Evolutionary conservation across 2,113 vertebrate genomes (phyloP).

Genomic region (Myrmecophaga tridactyla): DNA sequence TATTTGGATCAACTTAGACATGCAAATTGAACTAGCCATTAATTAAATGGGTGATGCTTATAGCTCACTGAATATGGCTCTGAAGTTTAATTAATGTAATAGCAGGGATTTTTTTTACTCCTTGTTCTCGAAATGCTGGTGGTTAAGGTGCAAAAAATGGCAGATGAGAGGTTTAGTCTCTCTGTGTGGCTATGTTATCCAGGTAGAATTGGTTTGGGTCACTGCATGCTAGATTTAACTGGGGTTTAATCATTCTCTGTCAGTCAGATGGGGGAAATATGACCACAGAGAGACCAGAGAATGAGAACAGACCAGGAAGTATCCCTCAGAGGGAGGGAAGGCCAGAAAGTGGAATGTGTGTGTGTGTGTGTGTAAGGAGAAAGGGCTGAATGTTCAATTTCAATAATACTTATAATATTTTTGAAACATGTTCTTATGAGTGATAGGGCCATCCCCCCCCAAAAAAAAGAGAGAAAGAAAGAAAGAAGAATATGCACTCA

Average conservation of each 20-base stretch:
- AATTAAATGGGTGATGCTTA: background rate
- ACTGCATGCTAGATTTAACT: background rate
- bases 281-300: background rate
- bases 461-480: background rate
- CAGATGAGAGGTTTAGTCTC: conserved; percentile 24
- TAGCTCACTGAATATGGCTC: conserved; percentile 9
- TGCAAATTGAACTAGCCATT: background rate
- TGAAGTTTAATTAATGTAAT: conserved; percentile 16
- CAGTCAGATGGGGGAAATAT: background rate
- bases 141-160: background rate
- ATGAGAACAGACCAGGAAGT: background rate
- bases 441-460: background rate
- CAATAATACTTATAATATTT: background rate
- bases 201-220: no score
- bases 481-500: conserved; percentile 8
- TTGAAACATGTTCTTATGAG: background rate
- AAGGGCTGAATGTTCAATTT: conserved; percentile 23
- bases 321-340: background rate
- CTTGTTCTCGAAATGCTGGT: background rate
- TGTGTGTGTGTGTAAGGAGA: background rate
- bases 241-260: background rate
- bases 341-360: background rate
- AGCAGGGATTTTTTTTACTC: background rate
- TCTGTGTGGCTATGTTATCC: background rate
- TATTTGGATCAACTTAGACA: background rate